These are phyloP conservation scores for Melikaiella ostensackeni DNA, from an alignment of 2,888 invertebrate species.

Conservation along the genomic window DNA sequence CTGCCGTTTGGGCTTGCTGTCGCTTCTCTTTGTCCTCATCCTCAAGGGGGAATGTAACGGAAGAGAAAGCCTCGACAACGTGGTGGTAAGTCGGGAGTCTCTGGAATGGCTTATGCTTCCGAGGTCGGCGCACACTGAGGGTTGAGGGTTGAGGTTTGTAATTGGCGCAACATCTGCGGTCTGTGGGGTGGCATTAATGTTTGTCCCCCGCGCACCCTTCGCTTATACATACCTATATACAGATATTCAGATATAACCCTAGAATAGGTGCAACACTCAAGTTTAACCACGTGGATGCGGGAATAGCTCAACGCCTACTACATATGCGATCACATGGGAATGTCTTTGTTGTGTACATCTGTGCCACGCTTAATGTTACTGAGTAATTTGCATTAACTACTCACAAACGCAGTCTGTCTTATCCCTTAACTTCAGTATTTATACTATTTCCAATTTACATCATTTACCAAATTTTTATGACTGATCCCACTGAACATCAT, in stretches of 20 bases:
- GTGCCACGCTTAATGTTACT: constrained; percentile 1
- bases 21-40: constrained; percentile 25
- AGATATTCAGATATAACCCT: constrained; percentile 34
- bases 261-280: constrained; percentile 17
- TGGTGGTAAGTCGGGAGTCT: constrained; percentile 69
- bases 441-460: neutral
- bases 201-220: constrained; percentile 58
- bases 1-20: constrained; percentile 25
- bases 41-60: constrained; percentile 36
- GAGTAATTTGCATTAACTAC: neutral
- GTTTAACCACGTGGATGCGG: constrained; percentile 1
- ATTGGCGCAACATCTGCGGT: constrained; percentile 77
- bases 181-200: constrained; percentile 76
- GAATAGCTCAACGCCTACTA: constrained; percentile 25
- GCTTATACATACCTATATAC: no score
- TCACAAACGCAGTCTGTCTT: neutral
- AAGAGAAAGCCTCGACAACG: constrained; percentile 83
- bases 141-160: constrained; percentile 71
- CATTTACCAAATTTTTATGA: no score
- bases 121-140: constrained; percentile 54
- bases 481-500: no score
- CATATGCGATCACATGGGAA: constrained; percentile 19
- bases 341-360: constrained; percentile 1
- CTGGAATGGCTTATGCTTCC: constrained; percentile 58
- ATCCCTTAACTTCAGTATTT: neutral